Percentiles rank a stretch among this genome's conserved stretches.
Evolutionary conservation across 2,888 invertebrate genomes (phyloP).

Genomic region (Pristionchus entomophagus): DNA sequence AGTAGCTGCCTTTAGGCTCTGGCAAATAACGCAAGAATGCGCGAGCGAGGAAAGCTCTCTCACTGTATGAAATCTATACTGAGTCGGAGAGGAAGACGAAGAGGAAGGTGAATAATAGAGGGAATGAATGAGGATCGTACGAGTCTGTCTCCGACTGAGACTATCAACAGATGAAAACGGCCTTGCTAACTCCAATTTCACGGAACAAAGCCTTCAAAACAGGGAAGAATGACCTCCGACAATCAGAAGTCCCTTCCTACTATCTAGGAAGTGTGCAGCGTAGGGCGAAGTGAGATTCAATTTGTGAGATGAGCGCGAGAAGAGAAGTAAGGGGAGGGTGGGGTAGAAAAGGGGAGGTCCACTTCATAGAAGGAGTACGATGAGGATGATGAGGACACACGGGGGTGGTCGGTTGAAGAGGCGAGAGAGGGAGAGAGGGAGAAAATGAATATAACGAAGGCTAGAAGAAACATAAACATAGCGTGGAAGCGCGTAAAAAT

Average conservation of each 20-base stretch:
- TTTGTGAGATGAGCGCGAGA: conserved; percentile 33
- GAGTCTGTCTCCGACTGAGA: background rate
- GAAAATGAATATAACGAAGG: background rate
- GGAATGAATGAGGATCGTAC: conserved; percentile 14
- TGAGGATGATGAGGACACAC: background rate
- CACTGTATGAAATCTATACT: conserved; percentile 34
- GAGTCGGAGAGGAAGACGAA: background rate
- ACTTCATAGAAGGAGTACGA: background rate
- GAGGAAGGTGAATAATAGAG: conserved; percentile 15
- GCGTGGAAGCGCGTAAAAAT: conserved; percentile 25
- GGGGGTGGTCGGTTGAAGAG: background rate
- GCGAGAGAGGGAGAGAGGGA: background rate
- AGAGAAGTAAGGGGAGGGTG: conserved; percentile 9
- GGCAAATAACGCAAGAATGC: conserved; percentile 16
- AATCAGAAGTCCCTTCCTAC: conserved; percentile 17
- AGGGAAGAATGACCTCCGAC: conserved; percentile 11
- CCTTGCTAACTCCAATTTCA: too few relatives aligned
- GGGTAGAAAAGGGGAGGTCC: conserved; percentile 21
- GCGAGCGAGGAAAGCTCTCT: background rate
- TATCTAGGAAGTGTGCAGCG: background rate
- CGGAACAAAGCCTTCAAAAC: too few relatives aligned
- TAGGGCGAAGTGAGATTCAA: conserved; percentile 44
- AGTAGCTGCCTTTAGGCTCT: background rate
- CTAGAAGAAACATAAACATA: conserved; percentile 33
- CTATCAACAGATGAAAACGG: too few relatives aligned